Base-by-base conservation (phyloP, 1,140 invertebrate genomes). In the Zaprionus taronus region DNA sequence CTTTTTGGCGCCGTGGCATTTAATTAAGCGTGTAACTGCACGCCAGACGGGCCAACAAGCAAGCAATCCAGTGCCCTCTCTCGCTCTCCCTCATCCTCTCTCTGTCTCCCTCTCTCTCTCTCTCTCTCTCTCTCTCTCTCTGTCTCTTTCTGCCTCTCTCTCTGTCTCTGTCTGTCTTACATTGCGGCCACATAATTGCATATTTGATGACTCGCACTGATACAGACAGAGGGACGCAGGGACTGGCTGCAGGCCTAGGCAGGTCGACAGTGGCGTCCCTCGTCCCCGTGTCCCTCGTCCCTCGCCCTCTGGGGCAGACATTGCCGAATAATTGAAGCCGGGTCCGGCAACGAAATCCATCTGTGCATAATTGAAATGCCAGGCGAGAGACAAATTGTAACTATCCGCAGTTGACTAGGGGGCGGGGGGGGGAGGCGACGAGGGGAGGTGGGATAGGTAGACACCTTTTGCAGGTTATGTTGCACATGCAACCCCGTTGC, bases 1-100 rank as follows among this genome's bases (percentile, higher is more conserved):
- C 75, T 79, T 84, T 84, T 73, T 75, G 69, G 85, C 75, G 74
- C 63, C 63, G 49, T 72, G 75, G 75, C 81, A 90, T 89, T 89
- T 90, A 90, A 89, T 89, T 89, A 89, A 90, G 84, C 84, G 84
- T 89, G 85, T 84, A 89, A 89, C 78, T 89, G 85, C 82, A 85
- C 61, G 55, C 57, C 78, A 28, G 69, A 69, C 62, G 53, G 55
- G 15, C 24, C 36, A 34, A 47, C 4, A 41, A n/a, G 38, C 17
- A 51, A 61, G 64, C 60, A 79, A 47, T 67, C 64, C 57, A 41
- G 6, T 22, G 2, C 11, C 20, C 22, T 4, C 6, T 38, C 58
- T 58, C 61, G 26, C 26, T 28, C 6, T 28, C 26, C 6, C 5
- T 5, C 26, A 6, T 0, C 4, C 24, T 4, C 24, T 24, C 57